Evolutionary conservation across 2,797 vertebrate genomes (phyloP), one percentile per base, ranked within the genome.

Genomic region (Enteromius anoplus): DNA sequence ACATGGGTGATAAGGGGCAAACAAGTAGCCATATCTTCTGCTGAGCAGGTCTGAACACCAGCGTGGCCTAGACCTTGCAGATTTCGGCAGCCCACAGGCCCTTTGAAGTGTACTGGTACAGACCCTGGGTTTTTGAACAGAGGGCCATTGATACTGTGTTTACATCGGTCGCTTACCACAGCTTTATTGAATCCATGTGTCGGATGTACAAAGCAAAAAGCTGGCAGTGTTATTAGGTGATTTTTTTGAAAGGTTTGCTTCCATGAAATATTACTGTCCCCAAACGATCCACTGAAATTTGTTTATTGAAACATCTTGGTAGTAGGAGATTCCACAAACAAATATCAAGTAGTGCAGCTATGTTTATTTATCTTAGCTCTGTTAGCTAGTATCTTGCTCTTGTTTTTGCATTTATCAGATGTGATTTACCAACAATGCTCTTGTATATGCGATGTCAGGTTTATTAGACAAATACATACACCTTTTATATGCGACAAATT

Each of bases 91-190:
- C 81, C 85, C 76, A 23, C 84, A 17, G 80, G 73, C 71, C 84
- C 90, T 91, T 92, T 93, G 91, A 92, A 89, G 90, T 87, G 80
- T 37, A 47, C 89, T 64, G 89, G 87, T 4, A 85, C 83, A 80
- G 86, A 84, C 80, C 80, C 76, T 77, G 80, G 81, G 88, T 93
- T 88, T 80, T 86, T 89, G 92, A 93, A 93, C 90, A 86, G 86
- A 82, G 82, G 66, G 37, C 89, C 89, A 90, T 94, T 92, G 92
- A 93, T 90, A 89, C 89, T 88, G 85, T 85, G 86, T 89, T 90
- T 92, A 87, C 88, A 89, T 82, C 87, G 84, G 62, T 78, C 8
- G 55, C 77, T 90, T 86, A 87, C 84, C 88, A 84, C 86, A 82
- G 60, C 37, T 77, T 75, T 88, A 89, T 87, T 87, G 88, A 84